Percentiles rank a stretch among this genome's conserved stretches.
These are phyloP conservation scores for Menidia beryllina DNA, from an alignment of 2,113 vertebrate species.

Conservation along the genomic window DNA sequence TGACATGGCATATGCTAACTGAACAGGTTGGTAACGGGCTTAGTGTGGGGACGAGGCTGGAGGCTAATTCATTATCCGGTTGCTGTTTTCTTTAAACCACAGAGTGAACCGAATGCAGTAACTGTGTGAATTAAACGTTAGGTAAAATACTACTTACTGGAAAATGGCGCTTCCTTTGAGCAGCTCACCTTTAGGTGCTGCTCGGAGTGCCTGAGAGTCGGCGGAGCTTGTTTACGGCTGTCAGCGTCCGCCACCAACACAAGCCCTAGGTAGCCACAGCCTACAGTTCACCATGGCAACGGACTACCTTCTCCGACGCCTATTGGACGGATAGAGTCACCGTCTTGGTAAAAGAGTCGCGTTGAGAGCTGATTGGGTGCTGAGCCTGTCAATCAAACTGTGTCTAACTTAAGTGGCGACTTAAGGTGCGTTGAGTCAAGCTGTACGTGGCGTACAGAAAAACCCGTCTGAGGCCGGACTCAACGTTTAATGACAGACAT, in stretches of 20 bases:
- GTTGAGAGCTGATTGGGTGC: slow-evolving; percentile 66
- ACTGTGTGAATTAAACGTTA: not conserved
- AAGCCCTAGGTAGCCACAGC: slow-evolving; percentile 41
- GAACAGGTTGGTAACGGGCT: slow-evolving; percentile 2
- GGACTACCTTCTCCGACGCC: slow-evolving; percentile 39
- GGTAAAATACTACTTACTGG: slow-evolving; percentile 3
- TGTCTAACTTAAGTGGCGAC: not conserved
- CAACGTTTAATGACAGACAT: not conserved
- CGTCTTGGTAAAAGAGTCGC: slow-evolving; percentile 40
- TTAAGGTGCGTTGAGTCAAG: slow-evolving; percentile 62
- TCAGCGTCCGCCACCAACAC: slow-evolving; percentile 31
- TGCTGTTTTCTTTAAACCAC: too few species aligned
- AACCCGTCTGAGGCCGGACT: slow-evolving; percentile 33
- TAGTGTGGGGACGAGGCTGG: not conserved
- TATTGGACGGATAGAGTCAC: slow-evolving; percentile 53
- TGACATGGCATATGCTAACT: not conserved
- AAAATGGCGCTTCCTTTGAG: not conserved
- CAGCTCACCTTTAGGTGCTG: not conserved
- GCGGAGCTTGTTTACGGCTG: slow-evolving; percentile 55
- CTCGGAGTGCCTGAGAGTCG: slow-evolving; percentile 18
- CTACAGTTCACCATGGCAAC: slow-evolving; percentile 69
- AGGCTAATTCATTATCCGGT: slow-evolving; percentile 28
- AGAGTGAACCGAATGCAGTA: not conserved
- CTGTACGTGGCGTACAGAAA: slow-evolving; percentile 78
- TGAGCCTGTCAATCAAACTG: slow-evolving; percentile 51